Conservation (phyloP, 2,888 invertebrate genomes). For the Ochropleura plecta region DNA sequence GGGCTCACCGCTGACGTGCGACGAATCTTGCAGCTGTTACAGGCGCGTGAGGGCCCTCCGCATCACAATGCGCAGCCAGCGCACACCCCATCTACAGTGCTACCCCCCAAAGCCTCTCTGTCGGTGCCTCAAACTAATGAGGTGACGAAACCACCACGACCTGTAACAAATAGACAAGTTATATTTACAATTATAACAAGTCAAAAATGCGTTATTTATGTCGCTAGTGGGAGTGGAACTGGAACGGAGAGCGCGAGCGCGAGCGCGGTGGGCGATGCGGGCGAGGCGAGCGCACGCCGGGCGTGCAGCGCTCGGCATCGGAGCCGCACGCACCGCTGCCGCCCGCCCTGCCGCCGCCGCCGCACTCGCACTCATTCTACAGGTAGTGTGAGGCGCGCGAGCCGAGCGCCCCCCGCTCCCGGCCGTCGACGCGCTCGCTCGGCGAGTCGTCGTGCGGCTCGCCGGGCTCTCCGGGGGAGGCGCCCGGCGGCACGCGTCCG, state of each 20-base stretch:
- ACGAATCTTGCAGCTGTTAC: constrained; percentile 92
- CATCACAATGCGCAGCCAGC: constrained; percentile 78
- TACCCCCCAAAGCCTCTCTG: constrained; percentile 84
- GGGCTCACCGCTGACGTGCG: constrained; percentile 94
- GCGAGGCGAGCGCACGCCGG: constrained; percentile 84
- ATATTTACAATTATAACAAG: neutral
- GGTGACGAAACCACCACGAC: constrained; percentile 64
- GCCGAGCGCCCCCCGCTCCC: constrained; percentile 87
- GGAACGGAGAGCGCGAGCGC: constrained; percentile 79
- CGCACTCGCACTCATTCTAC: constrained; percentile 90
- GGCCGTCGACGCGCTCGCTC: constrained; percentile 88
- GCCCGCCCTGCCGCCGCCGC: constrained; percentile 87
- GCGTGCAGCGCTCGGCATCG: constrained; percentile 91
- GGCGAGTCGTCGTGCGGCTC: constrained; percentile 88
- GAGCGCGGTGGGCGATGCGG: constrained; percentile 72
- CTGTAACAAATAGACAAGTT: neutral
- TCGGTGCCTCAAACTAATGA: constrained; percentile 86
- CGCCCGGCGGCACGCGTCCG: constrained; percentile 71
- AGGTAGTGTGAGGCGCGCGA: constrained; percentile 90
- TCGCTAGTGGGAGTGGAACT: constrained; percentile 86
- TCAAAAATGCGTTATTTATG: constrained; percentile 3
- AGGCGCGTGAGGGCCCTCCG: constrained; percentile 82
- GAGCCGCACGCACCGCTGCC: constrained; percentile 91
- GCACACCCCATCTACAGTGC: constrained; percentile 83
- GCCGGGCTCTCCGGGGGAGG: constrained; percentile 74